These are phyloP conservation scores for Neodontobutis hainanensis DNA, from an alignment of 2,113 vertebrate genomes.

Conservation along the genomic window DNA sequence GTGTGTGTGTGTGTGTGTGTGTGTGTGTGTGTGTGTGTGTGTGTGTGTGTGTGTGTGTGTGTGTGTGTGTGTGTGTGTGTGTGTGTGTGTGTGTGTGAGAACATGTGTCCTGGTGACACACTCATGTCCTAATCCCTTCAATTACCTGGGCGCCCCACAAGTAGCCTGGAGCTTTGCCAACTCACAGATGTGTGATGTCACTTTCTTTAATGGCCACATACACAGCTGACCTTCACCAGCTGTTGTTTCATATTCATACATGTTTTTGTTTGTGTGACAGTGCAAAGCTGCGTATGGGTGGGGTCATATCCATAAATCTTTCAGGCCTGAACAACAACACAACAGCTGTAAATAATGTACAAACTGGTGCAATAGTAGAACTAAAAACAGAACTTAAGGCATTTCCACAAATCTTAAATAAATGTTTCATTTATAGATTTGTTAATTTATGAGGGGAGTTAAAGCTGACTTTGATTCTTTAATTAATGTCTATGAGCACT, in stretches of 20 bases:
- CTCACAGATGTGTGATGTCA: slow-evolving; percentile 19
- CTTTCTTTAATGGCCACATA: slow-evolving; percentile 1
- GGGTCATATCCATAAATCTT: slow-evolving; percentile 52
- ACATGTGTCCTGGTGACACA: slow-evolving; percentile 27
- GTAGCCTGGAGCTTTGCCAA: slow-evolving; percentile 48
- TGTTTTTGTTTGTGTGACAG: slow-evolving; percentile 22
- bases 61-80: slow-evolving; percentile 37
- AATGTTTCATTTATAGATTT: slow-evolving; percentile 20
- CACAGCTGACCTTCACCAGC: not conserved
- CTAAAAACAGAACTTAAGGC: slow-evolving; percentile 40
- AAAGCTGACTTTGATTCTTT: slow-evolving; percentile 11
- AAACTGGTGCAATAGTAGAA: slow-evolving; percentile 25
- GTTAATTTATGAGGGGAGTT: slow-evolving; percentile 15
- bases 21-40: slow-evolving; percentile 34
- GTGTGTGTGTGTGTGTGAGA: slow-evolving; percentile 14
- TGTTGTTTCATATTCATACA: slow-evolving; percentile 33
- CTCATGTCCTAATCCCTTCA: slow-evolving; percentile 58
- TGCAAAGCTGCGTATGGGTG: slow-evolving; percentile 38
- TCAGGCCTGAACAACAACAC: slow-evolving; percentile 52
- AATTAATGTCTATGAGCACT: slow-evolving; percentile 4
- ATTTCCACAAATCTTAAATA: slow-evolving; percentile 33
- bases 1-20: slow-evolving; percentile 40
- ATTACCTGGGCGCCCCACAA: slow-evolving; percentile 55
- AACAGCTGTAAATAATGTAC: slow-evolving; percentile 50
- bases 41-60: slow-evolving; percentile 16